phyloP scores from a whole-genome alignment of 2,113 vertebrate genomes.

The Salminus brasiliensis region DNA sequence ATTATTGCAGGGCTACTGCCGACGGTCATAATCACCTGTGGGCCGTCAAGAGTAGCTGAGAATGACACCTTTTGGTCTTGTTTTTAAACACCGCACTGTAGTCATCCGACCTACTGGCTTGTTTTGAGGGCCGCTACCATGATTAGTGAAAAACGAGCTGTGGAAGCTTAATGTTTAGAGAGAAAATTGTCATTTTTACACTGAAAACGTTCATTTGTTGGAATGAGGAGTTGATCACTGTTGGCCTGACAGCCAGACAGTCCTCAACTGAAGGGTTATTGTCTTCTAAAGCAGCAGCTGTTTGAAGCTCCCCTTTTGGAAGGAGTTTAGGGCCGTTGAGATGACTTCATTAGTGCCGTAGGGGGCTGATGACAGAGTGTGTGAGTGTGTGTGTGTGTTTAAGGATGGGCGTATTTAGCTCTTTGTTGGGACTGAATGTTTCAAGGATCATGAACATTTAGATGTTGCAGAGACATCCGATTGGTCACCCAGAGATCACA shows the following conservation, averaged over 20 bases:
- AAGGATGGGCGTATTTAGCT: not conserved
- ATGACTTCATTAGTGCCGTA: slow-evolving; percentile 42
- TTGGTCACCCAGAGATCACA: too few species aligned
- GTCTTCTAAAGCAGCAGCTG: slow-evolving; percentile 6
- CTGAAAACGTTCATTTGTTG: not conserved
- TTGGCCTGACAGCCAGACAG: not conserved
- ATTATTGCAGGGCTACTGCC: slow-evolving; percentile 9
- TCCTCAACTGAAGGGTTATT: not conserved
- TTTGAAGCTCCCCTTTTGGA: slow-evolving; percentile 15
- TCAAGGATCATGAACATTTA: too few species aligned
- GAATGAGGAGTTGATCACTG: not conserved
- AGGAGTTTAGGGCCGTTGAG: slow-evolving; percentile 17
- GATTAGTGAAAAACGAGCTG: not conserved
- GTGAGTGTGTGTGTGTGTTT: slow-evolving; percentile 15
- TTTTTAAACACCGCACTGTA: not conserved
- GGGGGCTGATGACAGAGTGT: slow-evolving; percentile 6
- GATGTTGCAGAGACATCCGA: too few species aligned
- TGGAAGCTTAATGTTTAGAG: not conserved
- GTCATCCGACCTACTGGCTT: not conserved
- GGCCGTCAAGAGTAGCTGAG: not conserved
- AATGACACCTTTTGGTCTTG: slow-evolving; percentile 4
- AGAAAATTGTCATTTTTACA: not conserved
- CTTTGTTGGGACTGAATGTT: not conserved
- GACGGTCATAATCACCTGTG: not conserved
- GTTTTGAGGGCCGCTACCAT: not conserved